These are phyloP conservation scores for Gambusia affinis DNA, from an alignment of 2,113 vertebrate genomes.

Conservation along the genomic window DNA sequence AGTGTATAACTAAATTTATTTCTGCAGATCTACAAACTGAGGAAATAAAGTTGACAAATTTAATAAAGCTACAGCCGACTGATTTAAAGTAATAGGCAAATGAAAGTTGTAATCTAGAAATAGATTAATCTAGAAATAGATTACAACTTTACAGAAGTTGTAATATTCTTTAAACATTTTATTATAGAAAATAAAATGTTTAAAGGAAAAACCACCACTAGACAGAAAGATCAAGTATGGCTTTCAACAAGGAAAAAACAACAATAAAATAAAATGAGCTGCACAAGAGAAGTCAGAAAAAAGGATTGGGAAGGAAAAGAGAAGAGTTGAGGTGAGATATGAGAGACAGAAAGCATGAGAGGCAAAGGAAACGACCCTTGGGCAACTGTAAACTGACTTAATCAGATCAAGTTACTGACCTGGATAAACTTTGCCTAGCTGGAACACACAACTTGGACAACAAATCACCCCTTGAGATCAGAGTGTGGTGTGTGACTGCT, in stretches of 20 bases:
- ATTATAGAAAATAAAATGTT: slow-evolving; percentile 27
- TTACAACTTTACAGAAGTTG: not conserved
- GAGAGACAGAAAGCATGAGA: not conserved
- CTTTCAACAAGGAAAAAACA: not conserved
- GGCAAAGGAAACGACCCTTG: slow-evolving; percentile 14
- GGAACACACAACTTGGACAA: slow-evolving; percentile 45
- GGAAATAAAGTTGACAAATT: not conserved
- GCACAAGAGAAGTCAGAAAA: not conserved
- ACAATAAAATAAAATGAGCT: rapidly evolving
- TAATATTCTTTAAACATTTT: not conserved
- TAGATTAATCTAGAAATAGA: too few species aligned
- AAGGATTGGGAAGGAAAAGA: not conserved
- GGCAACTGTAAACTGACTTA: slow-evolving; percentile 69
- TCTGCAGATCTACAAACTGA: not conserved
- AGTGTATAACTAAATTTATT: too few species aligned
- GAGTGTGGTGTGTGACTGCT: slow-evolving; percentile 1
- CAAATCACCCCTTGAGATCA: slow-evolving; percentile 24
- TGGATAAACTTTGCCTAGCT: slow-evolving; percentile 71
- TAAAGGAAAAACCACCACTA: not conserved
- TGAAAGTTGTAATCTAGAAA: not conserved
- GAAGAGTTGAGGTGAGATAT: slow-evolving; percentile 1
- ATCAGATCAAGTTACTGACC: slow-evolving; percentile 77
- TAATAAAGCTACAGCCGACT: not conserved
- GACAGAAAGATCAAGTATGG: not conserved
- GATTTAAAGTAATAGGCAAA: not conserved